Base-by-base conservation (phyloP, 2,888 invertebrate species). In the Adineta ricciae region DNA sequence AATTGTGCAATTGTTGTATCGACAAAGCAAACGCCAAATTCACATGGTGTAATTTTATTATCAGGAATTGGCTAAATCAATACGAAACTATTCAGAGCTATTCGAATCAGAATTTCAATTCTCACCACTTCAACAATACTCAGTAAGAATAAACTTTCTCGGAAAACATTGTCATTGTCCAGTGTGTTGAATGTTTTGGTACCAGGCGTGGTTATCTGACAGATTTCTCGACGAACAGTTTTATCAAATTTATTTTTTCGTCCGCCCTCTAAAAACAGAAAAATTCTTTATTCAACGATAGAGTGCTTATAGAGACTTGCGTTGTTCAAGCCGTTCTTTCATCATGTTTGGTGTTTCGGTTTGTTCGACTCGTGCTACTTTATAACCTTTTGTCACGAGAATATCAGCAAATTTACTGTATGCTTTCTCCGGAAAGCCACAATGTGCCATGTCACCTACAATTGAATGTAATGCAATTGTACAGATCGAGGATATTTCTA, bases 301-400 rank as follows among this genome's bases (percentile, higher is more conserved):
- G 9, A 21, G 5, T 3, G 1, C 16, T 27, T 56, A 14, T 56
- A 8, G 8, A 46, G 11, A 14, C 32, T 32, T 64, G 27, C 49
- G n/a, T 16, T 82, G n/a, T 36, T 64, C 64, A 64, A 64, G 32
- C 50, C 86, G 38, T 56, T 82, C 83, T 49, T 84, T 72, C 86
- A 96, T 94, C 95, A 95, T 95, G 46, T 95, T 95, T 0, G 97
- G 97, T 0, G 96, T 98, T 91, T 99, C 99, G 0, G 97, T 98
- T 91, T 99, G 98, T 89, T 99, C 98, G 3, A 97, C 94, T 54
- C 98, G 92, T 0, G 96, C 97, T 16, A 97, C 90, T 86, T 90
- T 90, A 88, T 91, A 90, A 3, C 90, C 90, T 86, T 95, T 94
- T 86, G 95, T 94, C 16, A 99, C 93, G 2, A 99, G 91, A 50